These are phyloP conservation scores for Andrena hattorfiana DNA, from an alignment of 2,888 invertebrate genomes.

Conservation along the genomic window DNA sequence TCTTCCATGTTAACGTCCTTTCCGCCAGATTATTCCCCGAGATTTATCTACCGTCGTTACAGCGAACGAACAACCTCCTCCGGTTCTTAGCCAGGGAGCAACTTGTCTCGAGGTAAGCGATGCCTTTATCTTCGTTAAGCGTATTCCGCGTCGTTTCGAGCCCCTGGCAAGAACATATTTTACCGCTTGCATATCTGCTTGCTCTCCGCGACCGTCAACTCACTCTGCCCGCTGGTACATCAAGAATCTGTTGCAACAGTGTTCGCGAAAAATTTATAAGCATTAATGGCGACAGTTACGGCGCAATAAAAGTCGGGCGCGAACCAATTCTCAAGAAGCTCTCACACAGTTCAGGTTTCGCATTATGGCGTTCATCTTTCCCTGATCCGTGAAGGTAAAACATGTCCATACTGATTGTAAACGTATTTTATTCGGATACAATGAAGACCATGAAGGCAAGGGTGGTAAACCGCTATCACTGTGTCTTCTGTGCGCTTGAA, in stretches of 20 bases:
- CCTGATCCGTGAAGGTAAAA: neutral
- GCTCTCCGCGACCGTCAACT: neutral
- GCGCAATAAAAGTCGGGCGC: slow-evolving; percentile 3
- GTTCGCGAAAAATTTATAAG: slow-evolving; percentile 1
- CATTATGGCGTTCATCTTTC: neutral
- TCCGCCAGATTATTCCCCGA: slow-evolving; percentile 28
- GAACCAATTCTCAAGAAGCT: neutral
- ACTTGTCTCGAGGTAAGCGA: slow-evolving; percentile 35
- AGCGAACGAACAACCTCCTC: slow-evolving; percentile 11
- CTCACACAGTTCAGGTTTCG: neutral
- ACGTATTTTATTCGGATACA: neutral
- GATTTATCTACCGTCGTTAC: slow-evolving; percentile 44
- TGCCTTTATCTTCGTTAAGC: slow-evolving; percentile 48
- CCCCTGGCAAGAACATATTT: slow-evolving; percentile 27
- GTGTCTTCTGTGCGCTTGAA: too few species aligned
- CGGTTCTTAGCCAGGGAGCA: slow-evolving; percentile 1
- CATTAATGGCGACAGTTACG: slow-evolving; percentile 29
- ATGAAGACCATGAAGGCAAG: neutral
- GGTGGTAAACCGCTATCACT: too few species aligned
- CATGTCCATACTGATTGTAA: neutral
- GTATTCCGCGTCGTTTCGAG: slow-evolving; percentile 23
- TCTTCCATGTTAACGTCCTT: slow-evolving; percentile 12
- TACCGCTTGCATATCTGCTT: slow-evolving; percentile 12
- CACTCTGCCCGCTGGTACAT: neutral
- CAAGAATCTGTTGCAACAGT: slow-evolving; percentile 19